Conservation (phyloP, 2,113 vertebrate species). For the Asarcornis scutulata region DNA sequence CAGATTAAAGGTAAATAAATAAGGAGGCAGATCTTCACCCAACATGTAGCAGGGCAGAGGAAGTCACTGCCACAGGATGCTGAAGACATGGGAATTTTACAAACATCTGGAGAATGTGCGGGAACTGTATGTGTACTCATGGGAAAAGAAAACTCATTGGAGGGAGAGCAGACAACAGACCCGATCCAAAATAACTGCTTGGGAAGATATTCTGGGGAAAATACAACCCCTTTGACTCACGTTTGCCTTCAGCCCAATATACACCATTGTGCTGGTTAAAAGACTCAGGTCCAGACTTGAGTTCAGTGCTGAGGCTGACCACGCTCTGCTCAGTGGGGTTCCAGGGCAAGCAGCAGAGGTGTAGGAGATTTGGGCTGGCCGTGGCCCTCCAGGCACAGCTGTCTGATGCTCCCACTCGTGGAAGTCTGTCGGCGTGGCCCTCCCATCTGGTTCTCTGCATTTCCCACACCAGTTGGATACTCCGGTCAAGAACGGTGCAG, state of each 20-base stretch:
- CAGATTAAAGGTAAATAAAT: slow-evolving; percentile 1
- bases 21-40: background rate
- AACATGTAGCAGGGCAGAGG: background rate
- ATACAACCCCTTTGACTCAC: background rate
- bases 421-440: fast-evolving
- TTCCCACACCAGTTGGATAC: background rate
- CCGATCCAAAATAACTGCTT: background rate
- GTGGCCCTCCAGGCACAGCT: background rate
- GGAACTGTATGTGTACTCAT: background rate
- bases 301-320: background rate
- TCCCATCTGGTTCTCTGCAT: background rate
- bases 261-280: background rate
- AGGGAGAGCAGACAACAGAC: background rate
- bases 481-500: fast-evolving
- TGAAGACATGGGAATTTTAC: background rate
- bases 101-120: too few relatives aligned
- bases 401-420: background rate
- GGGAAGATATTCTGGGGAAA: background rate
- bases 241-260: background rate
- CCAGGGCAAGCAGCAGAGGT: background rate
- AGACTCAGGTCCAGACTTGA: background rate
- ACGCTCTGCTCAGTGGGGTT: background rate
- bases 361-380: background rate
- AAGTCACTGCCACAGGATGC: background rate
- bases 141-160: background rate